Evolutionary conservation across 2,113 vertebrate species (phyloP), one percentile per base, ranked within the genome.

Genomic region (Actenoides lindsayi): DNA sequence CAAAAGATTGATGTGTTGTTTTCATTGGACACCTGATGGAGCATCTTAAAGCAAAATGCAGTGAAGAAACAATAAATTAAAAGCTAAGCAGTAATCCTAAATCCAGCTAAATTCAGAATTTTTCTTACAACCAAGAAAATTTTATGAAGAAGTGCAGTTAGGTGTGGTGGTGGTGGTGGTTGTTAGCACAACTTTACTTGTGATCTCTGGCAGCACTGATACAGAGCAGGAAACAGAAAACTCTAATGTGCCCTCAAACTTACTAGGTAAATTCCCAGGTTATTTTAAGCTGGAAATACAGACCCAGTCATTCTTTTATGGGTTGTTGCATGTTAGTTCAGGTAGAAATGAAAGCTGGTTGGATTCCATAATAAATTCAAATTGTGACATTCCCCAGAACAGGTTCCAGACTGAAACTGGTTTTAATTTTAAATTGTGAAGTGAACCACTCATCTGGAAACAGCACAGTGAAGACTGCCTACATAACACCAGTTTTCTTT

Each of bases 381-480:
- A 91, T 87, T 28, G 48, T 75, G 83, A 73, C 41, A 37, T 92
- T 89, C 51, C 53, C 54, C 78, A 77, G 70, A 84, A 73, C 69
- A 89, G 53, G 65, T 89, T 94, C 62, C 60, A 78, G 84, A 37
- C 77, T 87, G 87, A 91, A 91, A 83, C 67, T 70, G 69, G 67
- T 76, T 93, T 94, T 83, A 88, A 86, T 90, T 93, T 80, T 70
- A 77, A 94, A 50, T 63, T 59, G 77, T 87, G 74, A 76, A 76
- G 51, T 59, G 69, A 93, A 27, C 56, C 41, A 54, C 81, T 85
- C 46, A 20, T 50, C 48, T 94, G 91, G 87, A 87, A 92, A 30
- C 20, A 41, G 62, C 41, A 39, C 44, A 62, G 19, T 39, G 44
- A 79, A 75, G 50, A 14, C 53, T 92, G 39, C 69, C 62, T 87